These are phyloP conservation scores for Sisyra terminalis DNA, from an alignment of 2,888 invertebrate species.

Conservation along the genomic window DNA sequence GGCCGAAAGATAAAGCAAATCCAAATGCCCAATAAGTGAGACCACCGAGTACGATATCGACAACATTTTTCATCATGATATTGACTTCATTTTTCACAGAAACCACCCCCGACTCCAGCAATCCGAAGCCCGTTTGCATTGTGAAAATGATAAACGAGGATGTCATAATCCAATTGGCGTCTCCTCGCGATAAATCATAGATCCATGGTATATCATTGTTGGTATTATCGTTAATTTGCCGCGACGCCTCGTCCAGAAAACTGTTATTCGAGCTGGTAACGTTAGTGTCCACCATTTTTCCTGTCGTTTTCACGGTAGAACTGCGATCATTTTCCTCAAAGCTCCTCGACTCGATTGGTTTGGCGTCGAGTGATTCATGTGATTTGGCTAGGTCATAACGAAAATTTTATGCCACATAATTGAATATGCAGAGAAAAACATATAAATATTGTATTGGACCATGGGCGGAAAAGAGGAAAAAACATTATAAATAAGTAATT, in stretches of 20 bases:
- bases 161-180: conserved; percentile 78
- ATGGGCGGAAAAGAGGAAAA: background rate
- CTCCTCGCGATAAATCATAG: conserved; percentile 54
- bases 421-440: conserved; percentile 1
- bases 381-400: too few species aligned
- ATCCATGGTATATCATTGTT: conserved; percentile 30
- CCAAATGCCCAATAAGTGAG: conserved; percentile 91
- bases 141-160: conserved; percentile 84
- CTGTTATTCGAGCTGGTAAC: too few species aligned
- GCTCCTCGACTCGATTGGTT: too few species aligned
- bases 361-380: too few species aligned
- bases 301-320: too few species aligned
- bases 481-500: background rate
- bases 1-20: conserved; percentile 80
- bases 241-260: too few species aligned
- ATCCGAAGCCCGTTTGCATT: conserved; percentile 90
- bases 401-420: conserved; percentile 1
- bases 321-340: too few species aligned
- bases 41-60: conserved; percentile 84
- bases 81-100: conserved; percentile 89
- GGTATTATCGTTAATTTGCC: background rate
- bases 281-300: too few species aligned
- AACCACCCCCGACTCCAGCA: conserved; percentile 86
- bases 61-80: conserved; percentile 95
- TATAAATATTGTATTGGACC: background rate